Evolutionary conservation across 2,888 invertebrate species (phyloP), one percentile per base, ranked within the genome.

Genomic region (Oscheius sp.): DNA sequence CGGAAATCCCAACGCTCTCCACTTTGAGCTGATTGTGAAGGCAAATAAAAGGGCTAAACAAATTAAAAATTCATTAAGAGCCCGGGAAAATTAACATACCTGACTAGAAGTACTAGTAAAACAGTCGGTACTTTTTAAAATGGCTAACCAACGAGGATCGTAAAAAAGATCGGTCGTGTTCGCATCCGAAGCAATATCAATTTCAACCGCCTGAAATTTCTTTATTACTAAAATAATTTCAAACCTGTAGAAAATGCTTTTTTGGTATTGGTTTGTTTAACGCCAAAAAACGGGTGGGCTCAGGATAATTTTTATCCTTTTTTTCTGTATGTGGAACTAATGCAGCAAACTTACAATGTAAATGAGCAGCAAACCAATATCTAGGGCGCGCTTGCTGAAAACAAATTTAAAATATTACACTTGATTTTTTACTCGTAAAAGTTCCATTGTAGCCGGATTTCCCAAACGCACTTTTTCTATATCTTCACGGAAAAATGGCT

Each of bases 341-440:
- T 0, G 96, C 97, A 12, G 93, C 91, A 89, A 95, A 98, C 88
- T 94, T 93, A 80, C 93, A 93, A 88, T 99, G 98, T 75, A 99
- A 89, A 89, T 99, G 98, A 32, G 95, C 98, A 8, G 95, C 89
- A 88, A 98, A 98, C 96, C 97, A 98, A 88, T 93, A 93, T 0
- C 89, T 89, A 8, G 98, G 98, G 86, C 93, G 91, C 63, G 97
- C 86, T 38, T 89, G 87, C 66, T 91, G 88, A 17, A 98, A 88
- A 38, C n/a, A 38, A 6, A 59, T 38, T 57, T 5, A 28, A 9
- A 44, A 8, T n/a, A 41, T 3, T 17, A 49, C 17, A 49, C 6
- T 36, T 20, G 24, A 5, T 1, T n/a, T n/a, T n/a, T n/a, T 3
- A 59, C 59, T 30, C 59, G 30, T 14, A 59, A 30, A 8, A 98